phyloP scores from a whole-genome alignment of 2,888 invertebrate genomes.

The Apoda limacodes region DNA sequence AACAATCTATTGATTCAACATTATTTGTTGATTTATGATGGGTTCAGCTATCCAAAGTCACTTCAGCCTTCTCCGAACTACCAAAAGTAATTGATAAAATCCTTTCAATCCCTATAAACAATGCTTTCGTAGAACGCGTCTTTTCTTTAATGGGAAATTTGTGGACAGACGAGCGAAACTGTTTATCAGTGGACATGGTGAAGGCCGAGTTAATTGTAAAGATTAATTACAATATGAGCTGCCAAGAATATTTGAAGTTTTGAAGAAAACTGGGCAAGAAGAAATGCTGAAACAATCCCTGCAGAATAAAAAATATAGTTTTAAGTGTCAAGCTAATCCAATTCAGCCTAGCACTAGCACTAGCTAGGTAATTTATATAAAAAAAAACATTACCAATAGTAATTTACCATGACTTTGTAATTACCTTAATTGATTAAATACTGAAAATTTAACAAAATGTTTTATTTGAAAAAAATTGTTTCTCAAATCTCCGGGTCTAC shows the following conservation, averaged over 20 bases:
- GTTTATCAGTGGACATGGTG: constrained; percentile 4
- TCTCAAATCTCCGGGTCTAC: constrained; percentile 10
- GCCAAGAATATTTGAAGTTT: constrained; percentile 11
- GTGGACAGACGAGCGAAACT: constrained; percentile 7
- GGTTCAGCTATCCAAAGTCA: constrained; percentile 4
- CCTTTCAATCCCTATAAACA: constrained; percentile 2
- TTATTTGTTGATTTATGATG: constrained; percentile 7
- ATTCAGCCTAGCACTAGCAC: constrained; percentile 13
- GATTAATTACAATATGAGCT: constrained; percentile 15
- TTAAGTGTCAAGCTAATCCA: constrained; percentile 11
- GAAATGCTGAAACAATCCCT: no score
- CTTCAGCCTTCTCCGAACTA: constrained; percentile 2
- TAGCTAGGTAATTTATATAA: constrained; percentile 8
- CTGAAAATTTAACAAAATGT: constrained; percentile 1
- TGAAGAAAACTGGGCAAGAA: constrained; percentile 13
- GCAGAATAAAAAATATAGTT: constrained; percentile 13
- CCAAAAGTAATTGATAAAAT: no score
- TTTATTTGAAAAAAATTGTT: constrained; percentile 5
- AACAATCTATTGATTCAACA: no score
- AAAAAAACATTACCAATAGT: constrained; percentile 1
- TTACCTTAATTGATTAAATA: constrained; percentile 2
- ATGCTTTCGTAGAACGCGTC: constrained; percentile 6
- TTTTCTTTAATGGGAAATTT: constrained; percentile 7
- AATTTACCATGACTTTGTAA: neutral
- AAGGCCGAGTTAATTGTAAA: constrained; percentile 9